Conservation (phyloP, 92 coral and sea anemone species). For the Bergia sp. region DNA sequence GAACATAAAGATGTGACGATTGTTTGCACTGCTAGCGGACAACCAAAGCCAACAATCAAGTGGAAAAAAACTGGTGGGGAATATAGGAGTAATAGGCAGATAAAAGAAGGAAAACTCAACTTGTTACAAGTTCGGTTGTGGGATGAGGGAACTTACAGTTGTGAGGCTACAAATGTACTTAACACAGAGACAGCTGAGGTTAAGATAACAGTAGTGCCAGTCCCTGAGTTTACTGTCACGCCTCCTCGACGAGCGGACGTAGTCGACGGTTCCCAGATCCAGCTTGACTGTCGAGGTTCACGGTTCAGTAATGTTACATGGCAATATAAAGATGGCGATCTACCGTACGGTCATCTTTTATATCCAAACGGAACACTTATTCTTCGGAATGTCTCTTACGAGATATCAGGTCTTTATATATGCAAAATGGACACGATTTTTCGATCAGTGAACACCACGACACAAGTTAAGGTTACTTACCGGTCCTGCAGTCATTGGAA, state of each 20-base stretch:
- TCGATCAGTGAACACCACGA: neutral
- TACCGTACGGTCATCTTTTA: neutral
- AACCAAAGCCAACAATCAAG: neutral
- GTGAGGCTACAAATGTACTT: neutral
- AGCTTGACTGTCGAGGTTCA: neutral
- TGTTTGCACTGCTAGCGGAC: neutral
- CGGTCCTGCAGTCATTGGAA: constrained; percentile 26
- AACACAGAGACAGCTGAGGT: neutral
- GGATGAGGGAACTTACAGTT: neutral
- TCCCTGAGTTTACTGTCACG: no score
- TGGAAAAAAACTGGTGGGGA: neutral
- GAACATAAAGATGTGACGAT: neutral
- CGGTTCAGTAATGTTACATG: constrained; percentile 11
- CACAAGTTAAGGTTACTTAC: neutral
- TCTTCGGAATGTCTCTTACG: neutral
- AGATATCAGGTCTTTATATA: neutral
- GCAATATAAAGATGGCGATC: neutral
- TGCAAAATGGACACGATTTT: neutral
- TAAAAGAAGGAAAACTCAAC: neutral
- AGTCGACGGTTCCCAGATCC: neutral
- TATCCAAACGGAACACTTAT: neutral
- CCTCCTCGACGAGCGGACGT: no score
- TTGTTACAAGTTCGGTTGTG: neutral
- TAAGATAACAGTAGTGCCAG: no score
- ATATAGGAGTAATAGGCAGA: neutral